Percentiles rank a stretch among this genome's conserved stretches.
Evolutionary conservation across 2,113 vertebrate genomes (phyloP).

Genomic region (Dicrurus megarhynchus): DNA sequence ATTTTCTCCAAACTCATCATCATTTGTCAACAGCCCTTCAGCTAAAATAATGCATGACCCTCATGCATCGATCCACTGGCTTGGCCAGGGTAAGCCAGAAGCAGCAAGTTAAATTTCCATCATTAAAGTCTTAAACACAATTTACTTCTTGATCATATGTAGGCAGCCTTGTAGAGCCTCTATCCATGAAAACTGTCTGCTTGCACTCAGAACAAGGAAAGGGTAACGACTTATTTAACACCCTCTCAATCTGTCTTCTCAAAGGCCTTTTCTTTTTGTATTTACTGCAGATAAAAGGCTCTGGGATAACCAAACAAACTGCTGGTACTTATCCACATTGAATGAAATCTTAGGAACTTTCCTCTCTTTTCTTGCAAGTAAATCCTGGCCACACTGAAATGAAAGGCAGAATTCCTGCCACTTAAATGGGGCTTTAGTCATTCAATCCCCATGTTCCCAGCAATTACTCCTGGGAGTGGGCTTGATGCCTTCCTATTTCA

Average conservation of each 20-base stretch:
- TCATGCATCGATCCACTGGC: neutral
- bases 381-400: neutral
- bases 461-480: neutral
- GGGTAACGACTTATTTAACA: constrained; percentile 19
- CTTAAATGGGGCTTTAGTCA: constrained; percentile 6
- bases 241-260: neutral
- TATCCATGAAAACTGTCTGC: neutral
- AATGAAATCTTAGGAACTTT: constrained; percentile 28
- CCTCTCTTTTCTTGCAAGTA: neutral
- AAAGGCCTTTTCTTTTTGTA: constrained; percentile 24
- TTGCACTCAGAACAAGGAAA: neutral
- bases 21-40: neutral
- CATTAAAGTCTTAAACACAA: neutral
- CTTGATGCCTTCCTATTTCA: neutral
- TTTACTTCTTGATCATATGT: neutral
- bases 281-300: constrained; percentile 14
- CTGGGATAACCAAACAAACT: constrained; percentile 41
- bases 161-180: neutral
- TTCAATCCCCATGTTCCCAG: constrained; percentile 21
- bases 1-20: neutral
- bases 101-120: neutral
- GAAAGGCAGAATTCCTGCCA: neutral
- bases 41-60: neutral
- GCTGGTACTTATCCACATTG: constrained; percentile 23
- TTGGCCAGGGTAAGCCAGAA: neutral